phyloP scores from a whole-genome alignment of 2,113 vertebrate genomes.

The Holacanthus passer region DNA sequence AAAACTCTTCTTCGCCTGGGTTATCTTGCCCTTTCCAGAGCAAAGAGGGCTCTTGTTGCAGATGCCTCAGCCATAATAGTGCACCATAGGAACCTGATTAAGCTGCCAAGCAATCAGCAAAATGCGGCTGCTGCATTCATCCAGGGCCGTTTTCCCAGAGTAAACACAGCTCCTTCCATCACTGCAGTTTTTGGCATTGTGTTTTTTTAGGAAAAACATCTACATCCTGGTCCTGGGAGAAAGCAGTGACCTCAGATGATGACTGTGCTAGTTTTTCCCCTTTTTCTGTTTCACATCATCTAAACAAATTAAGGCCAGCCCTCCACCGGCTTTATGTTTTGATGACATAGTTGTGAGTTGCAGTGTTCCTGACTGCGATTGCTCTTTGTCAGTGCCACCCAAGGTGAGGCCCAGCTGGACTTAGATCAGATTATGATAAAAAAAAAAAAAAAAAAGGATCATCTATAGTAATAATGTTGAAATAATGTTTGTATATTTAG shows the following conservation, averaged over 20 bases:
- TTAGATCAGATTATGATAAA: neutral
- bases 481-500: too few relatives aligned
- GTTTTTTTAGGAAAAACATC: conserved; percentile 45
- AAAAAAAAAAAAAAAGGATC: neutral
- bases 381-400: neutral
- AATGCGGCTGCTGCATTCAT: conserved; percentile 47
- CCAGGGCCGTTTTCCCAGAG: conserved; percentile 18
- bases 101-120: conserved; percentile 63
- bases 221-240: conserved; percentile 11
- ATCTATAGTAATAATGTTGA: neutral
- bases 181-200: conserved; percentile 27
- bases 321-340: neutral
- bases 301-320: conserved; percentile 11
- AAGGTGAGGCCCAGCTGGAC: neutral
- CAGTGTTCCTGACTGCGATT: neutral
- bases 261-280: conserved; percentile 10
- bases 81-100: conserved; percentile 61
- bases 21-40: conserved; percentile 26
- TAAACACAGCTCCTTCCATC: conserved; percentile 50
- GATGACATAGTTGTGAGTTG: conserved; percentile 18
- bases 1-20: neutral
- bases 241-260: conserved; percentile 27
- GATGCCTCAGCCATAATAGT: conserved; percentile 47
- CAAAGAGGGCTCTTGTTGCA: conserved; percentile 47
- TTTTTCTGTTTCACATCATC: conserved; percentile 18